Percentiles rank a stretch among this genome's conserved stretches.
phyloP scores from a whole-genome alignment of 2,797 vertebrate genomes.

The Salarias fasciatus region DNA sequence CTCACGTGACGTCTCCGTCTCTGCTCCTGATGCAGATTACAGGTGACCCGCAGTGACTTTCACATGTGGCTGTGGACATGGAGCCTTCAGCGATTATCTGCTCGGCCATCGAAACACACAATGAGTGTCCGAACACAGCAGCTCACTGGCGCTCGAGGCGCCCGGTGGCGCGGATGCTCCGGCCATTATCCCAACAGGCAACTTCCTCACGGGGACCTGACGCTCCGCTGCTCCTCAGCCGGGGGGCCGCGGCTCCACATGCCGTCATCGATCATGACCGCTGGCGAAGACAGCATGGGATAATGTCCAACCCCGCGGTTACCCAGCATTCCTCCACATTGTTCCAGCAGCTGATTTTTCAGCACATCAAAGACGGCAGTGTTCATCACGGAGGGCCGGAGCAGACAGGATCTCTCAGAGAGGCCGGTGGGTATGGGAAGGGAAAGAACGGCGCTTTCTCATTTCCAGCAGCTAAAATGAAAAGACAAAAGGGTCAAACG shows the following conservation, averaged over 20 bases:
- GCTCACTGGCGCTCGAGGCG: slow-evolving; percentile 1
- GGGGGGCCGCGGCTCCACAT: slow-evolving; percentile 35
- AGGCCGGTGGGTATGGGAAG: slow-evolving; percentile 60
- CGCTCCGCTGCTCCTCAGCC: slow-evolving; percentile 43
- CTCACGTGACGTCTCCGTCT: too few relatives aligned
- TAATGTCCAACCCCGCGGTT: slow-evolving; percentile 28
- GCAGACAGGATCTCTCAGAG: slow-evolving; percentile 62
- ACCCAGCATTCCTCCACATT: slow-evolving; percentile 44
- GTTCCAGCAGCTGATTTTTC: slow-evolving; percentile 44
- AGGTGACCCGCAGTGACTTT: too few relatives aligned
- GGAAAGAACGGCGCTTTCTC: slow-evolving; percentile 60
- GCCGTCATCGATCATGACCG: slow-evolving; percentile 38
- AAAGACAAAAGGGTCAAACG: too few relatives aligned
- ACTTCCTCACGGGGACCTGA: slow-evolving; percentile 35
- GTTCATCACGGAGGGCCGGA: slow-evolving; percentile 26
- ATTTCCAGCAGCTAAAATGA: slow-evolving; percentile 19
- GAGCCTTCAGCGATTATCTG: too few relatives aligned
- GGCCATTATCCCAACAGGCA: slow-evolving; percentile 15
- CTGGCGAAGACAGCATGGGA: slow-evolving; percentile 38
- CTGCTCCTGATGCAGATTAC: too few relatives aligned
- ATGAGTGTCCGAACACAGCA: too few relatives aligned
- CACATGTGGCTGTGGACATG: too few relatives aligned
- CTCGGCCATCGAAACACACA: too few relatives aligned
- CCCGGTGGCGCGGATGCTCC: slow-evolving; percentile 20
- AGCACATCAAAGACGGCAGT: slow-evolving; percentile 64